Base-by-base conservation (phyloP, 2,888 invertebrate genomes). In the Cordylochernes scorpioides region DNA sequence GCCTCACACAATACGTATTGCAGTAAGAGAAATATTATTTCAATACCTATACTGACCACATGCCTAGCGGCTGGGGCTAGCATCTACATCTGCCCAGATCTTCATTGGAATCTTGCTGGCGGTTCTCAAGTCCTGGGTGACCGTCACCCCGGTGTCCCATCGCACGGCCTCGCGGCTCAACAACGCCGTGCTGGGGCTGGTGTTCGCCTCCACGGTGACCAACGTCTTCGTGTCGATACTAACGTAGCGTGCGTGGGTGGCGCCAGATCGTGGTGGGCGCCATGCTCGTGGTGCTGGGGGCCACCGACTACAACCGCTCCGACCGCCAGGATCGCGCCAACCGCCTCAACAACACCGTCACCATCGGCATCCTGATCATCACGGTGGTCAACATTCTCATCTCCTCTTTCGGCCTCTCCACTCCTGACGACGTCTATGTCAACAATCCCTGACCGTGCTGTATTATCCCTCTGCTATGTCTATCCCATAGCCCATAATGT, bases 231-330 rank as follows among this genome's bases (percentile, higher is more conserved):
- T 74, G 39, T 67, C 71, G 18, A 66, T 71, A 27, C 8, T 13
- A 29, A 41, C 34, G 30, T 32, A 50, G 12, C n/a, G n/a, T n/a
- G n/a, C n/a, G n/a, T n/a, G n/a, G n/a, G n/a, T n/a, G n/a, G n/a
- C n/a, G n/a, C n/a, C 65, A 78, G 77, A 64, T 77, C 46, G 54
- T 70, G 49, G 71, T 75, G 46, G 77, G 75, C 41, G 63, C 73
- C 48, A 59, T 75, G 46, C 74, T 75, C 61, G 67, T 77, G 45
- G 59, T 68, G 46, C 70, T 77, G 52, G 74, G 77, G 45, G 71
- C 73, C 43, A 55, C 77, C 52, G 71, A 77, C 57, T 65, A 77
- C 48, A 74, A 77, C 57, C 65, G 66, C 48, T 58, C 63, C 43
- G 57, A 62, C 42, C 70, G 74, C 50, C 72, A 72, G 50, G 63